phyloP scores from a whole-genome alignment of 2,797 vertebrate species.

The Pteropus rufus region DNA sequence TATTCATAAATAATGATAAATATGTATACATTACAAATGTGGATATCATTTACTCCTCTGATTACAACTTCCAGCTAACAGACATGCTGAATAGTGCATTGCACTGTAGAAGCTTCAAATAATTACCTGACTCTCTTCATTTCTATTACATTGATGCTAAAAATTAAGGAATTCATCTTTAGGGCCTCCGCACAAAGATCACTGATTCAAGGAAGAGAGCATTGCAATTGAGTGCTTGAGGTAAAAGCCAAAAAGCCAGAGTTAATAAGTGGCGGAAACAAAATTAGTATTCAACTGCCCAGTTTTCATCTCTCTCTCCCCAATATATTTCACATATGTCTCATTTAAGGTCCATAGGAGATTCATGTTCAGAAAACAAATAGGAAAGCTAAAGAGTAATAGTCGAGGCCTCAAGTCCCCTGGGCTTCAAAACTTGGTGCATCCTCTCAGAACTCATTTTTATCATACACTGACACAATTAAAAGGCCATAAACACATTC shows the following conservation, averaged over 20 bases:
- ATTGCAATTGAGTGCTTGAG: neutral
- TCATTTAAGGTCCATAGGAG: constrained; percentile 38
- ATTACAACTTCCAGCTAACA: constrained; percentile 41
- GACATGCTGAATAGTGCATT: neutral
- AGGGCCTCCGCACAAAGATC: neutral
- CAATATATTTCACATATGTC: constrained; percentile 1
- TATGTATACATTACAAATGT: constrained; percentile 5
- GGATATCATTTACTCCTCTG: neutral
- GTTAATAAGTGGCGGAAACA: neutral
- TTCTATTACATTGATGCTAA: neutral
- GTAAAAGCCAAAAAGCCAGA: neutral
- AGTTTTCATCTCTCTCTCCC: constrained; percentile 4
- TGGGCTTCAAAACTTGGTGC: neutral
- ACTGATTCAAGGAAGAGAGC: neutral
- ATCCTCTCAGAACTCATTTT: constrained; percentile 1
- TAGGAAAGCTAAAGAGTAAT: constrained; percentile 6
- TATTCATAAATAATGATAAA: constrained; percentile 43
- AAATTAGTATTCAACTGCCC: constrained; percentile 43
- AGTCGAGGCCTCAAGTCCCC: neutral
- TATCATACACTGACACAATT: neutral
- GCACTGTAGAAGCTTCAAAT: neutral
- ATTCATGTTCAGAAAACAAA: constrained; percentile 30
- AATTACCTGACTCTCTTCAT: constrained; percentile 37
- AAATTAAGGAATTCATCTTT: constrained; percentile 25
- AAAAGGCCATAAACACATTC: constrained; percentile 22